Conservation (phyloP, 2,113 vertebrate species). For the Ariopsis seemanni region DNA sequence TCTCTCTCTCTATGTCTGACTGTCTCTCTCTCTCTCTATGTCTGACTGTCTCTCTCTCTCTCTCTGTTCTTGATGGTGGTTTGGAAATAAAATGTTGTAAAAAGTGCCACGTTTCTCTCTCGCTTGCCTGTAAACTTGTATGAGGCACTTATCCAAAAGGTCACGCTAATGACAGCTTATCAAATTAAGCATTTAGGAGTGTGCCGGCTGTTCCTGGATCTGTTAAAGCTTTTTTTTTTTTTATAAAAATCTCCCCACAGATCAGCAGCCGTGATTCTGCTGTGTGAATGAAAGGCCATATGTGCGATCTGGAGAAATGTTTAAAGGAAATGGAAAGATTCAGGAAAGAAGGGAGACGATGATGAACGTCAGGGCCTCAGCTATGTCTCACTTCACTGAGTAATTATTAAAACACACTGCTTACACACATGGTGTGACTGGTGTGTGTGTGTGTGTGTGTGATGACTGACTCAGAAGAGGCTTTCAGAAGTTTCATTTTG, state of each 20-base stretch:
- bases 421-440: not conserved
- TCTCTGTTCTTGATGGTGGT: slow-evolving; percentile 1
- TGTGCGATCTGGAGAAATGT: slow-evolving; percentile 32
- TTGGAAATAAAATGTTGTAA: not conserved
- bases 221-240: not conserved
- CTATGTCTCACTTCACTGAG: slow-evolving; percentile 13
- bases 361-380: not conserved
- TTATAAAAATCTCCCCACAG: not conserved
- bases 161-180: slow-evolving; percentile 48
- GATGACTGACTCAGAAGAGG: not conserved
- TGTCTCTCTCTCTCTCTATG: not conserved
- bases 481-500: not conserved
- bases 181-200: slow-evolving; percentile 1
- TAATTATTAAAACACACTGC: slow-evolving; percentile 1
- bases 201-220: not conserved
- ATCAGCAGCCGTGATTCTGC: slow-evolving; percentile 12
- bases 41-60: not conserved
- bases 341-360: not conserved
- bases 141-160: slow-evolving; percentile 41
- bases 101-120: slow-evolving; percentile 36
- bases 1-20: not conserved
- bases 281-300: slow-evolving; percentile 24
- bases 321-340: slow-evolving; percentile 8
- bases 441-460: not conserved
- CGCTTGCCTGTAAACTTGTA: slow-evolving; percentile 36